Conservation (phyloP, 2,797 vertebrate genomes). For the Sternotherus odoratus region DNA sequence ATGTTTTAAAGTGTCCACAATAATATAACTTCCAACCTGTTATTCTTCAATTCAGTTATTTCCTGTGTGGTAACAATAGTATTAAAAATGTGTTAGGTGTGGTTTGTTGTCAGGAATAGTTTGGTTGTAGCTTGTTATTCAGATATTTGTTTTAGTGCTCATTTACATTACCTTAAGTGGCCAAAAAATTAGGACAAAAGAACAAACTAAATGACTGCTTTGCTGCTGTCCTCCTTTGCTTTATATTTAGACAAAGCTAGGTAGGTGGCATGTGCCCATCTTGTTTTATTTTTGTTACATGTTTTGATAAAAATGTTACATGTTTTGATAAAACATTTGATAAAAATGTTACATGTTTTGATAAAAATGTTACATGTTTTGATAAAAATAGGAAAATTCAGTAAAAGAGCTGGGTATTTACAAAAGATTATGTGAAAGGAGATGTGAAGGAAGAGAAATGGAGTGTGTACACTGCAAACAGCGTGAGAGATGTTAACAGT, state of each 20-base stretch:
- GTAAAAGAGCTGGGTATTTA: background rate
- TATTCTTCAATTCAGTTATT: background rate
- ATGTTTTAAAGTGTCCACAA: accelerated
- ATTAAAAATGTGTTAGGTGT: background rate
- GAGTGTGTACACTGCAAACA: background rate
- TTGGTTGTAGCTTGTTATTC: background rate
- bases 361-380: background rate
- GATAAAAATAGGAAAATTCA: background rate
- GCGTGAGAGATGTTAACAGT: background rate
- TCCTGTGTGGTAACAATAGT: background rate
- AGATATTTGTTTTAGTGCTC: background rate
- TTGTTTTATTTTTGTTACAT: background rate
- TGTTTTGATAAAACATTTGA: background rate
- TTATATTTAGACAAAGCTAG: background rate
- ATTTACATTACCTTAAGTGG: background rate
- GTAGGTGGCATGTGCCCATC: background rate
- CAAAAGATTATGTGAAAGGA: background rate
- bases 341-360: background rate
- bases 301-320: background rate
- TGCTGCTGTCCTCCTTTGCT: background rate
- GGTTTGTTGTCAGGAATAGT: background rate
- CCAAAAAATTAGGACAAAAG: background rate
- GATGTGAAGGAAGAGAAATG: background rate
- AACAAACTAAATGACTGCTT: background rate
- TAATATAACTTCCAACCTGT: background rate